Evolutionary conservation across 1,140 invertebrate species (phyloP).

Genomic region (Aporrectodea caliginosa): DNA sequence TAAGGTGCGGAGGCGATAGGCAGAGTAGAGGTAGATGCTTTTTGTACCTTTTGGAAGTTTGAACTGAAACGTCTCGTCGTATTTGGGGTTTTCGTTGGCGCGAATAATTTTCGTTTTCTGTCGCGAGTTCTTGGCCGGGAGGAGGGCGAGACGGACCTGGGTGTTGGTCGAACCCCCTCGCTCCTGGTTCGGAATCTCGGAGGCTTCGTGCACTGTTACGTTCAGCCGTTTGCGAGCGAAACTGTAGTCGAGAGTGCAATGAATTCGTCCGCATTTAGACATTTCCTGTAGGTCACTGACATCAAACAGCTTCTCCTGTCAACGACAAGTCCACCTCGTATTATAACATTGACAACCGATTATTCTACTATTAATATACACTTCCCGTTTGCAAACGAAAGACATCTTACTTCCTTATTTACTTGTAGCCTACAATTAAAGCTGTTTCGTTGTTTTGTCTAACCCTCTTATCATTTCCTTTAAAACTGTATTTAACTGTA

Average conservation of each 20-base stretch:
- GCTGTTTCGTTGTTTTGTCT: too few relatives aligned
- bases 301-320: conserved; percentile 57
- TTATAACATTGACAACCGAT: too few relatives aligned
- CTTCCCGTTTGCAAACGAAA: too few relatives aligned
- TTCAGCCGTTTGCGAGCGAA: conserved; percentile 80
- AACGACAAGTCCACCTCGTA: too few relatives aligned
- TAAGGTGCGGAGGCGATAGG: too few relatives aligned
- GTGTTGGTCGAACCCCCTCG: conserved; percentile 72
- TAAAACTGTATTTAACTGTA: too few relatives aligned
- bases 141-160: conserved; percentile 77
- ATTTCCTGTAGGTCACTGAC: conserved; percentile 55
- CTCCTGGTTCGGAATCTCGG: conserved; percentile 71
- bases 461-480: too few relatives aligned
- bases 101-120: neutral
- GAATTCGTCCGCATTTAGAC: neutral
- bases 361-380: too few relatives aligned
- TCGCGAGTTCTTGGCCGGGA: conserved; percentile 74
- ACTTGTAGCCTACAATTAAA: too few relatives aligned
- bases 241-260: neutral
- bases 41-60: neutral
- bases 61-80: neutral
- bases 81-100: neutral
- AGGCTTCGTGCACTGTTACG: conserved; percentile 79
- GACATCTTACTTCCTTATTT: too few relatives aligned
- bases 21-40: too few relatives aligned